These are phyloP conservation scores for Muscidifurax raptorellus DNA, from an alignment of 1,140 invertebrate species.

Conservation along the genomic window DNA sequence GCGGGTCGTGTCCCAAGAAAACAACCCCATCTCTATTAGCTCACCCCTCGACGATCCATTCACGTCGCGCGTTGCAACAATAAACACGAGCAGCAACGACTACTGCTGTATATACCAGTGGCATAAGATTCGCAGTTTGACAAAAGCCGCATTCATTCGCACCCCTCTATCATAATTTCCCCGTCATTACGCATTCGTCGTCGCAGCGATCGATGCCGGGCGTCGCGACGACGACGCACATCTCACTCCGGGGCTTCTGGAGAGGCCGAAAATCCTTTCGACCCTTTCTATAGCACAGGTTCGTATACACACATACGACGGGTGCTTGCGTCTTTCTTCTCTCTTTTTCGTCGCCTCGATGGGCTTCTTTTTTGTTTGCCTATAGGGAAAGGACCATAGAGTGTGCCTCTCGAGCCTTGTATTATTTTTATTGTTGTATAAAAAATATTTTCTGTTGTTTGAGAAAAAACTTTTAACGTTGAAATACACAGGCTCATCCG, in stretches of 20 bases:
- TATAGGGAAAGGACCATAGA: too few species aligned
- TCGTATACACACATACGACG: background rate
- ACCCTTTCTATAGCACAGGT: too few species aligned
- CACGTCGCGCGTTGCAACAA: background rate
- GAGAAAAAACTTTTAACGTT: too few species aligned
- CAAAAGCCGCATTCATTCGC: background rate
- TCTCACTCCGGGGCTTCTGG: conserved; percentile 17
- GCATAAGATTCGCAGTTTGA: background rate
- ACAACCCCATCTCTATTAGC: too few species aligned
- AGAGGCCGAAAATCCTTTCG: conserved; percentile 43
- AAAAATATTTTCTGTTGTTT: too few species aligned
- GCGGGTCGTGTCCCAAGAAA: too few species aligned
- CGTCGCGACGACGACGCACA: conserved; percentile 11
- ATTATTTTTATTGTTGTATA: too few species aligned
- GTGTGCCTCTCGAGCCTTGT: too few species aligned
- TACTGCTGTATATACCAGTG: too few species aligned
- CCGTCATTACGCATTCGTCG: conserved; percentile 32
- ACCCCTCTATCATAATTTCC: conserved; percentile 20
- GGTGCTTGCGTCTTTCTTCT: background rate
- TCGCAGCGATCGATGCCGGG: background rate
- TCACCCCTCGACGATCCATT: background rate
- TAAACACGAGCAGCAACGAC: background rate
- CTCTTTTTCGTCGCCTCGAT: conserved; percentile 15
- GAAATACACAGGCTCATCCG: too few species aligned
- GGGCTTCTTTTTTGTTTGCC: too few species aligned